Evolutionary conservation across 2,888 invertebrate genomes (phyloP), one percentile per base, ranked within the genome.

Genomic region (Acleris sparsana): DNA sequence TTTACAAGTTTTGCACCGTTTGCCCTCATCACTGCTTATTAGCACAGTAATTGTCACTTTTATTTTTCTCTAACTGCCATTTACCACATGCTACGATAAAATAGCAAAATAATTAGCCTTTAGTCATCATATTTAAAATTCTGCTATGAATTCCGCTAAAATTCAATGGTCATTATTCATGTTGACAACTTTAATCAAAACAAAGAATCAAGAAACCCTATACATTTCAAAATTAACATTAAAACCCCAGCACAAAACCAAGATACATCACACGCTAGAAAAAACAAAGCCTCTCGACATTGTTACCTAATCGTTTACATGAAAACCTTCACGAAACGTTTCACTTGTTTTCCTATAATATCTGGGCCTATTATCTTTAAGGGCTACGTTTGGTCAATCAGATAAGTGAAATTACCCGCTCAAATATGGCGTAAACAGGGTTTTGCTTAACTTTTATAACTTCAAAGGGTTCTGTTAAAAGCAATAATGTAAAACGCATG

Each of bases 401-500:
- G 65, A 61, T 65, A 65, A 65, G 55, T 55, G 49, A 60, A 39
- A 60, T 61, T 51, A 60, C 25, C 49, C 49, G 64, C 60, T 44
- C 60, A 55, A 48, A 49, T 48, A 55, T 43, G 51, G 56, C 29
- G 60, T 60, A 65, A 51, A 22, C 55, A 56, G 60, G 65, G 13
- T 39, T 39, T 13, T 39, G 39, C 65, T 56, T 56, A 61, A 65
- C 55, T 61, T 61, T 60, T 63, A 59, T 39, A 51, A 61, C 60
- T 44, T 65, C 65, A 65, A 65, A 65, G 65, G 60, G 65, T 65
- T 65, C 60, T 61, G 33, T 55, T 57, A 65, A 63, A 64, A 56
- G 60, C 60, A 53, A 65, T 60, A 60, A 60, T 61, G 51, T 65
- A 46, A 29, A 33, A 22, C 25, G 39, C 64, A 64, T 60, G 25